Percentiles rank a stretch among this genome's conserved stretches.
These are phyloP conservation scores for Caenorhabditis plicata DNA, from an alignment of 2,888 invertebrate genomes.

Conservation along the genomic window DNA sequence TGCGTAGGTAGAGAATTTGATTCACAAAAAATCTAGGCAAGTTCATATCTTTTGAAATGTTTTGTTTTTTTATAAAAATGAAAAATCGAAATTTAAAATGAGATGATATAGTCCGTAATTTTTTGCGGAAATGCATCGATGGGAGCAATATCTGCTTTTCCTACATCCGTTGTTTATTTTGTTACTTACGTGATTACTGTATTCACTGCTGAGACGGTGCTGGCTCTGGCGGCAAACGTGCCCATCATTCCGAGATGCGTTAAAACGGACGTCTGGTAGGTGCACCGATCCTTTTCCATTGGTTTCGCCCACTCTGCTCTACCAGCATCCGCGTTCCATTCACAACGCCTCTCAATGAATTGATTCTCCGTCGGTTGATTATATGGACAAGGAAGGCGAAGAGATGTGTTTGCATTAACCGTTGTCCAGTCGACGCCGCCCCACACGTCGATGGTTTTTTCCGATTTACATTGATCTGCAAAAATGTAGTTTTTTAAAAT, in stretches of 20 bases:
- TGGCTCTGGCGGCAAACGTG: conserved; percentile 54
- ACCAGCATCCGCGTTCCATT: conserved; percentile 38
- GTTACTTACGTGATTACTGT: conserved; percentile 48
- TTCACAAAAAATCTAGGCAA: no score
- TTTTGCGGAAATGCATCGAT: no score
- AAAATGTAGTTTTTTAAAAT: no score
- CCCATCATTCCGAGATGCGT: conserved; percentile 62
- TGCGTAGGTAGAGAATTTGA: no score
- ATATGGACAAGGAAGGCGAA: conserved; percentile 37
- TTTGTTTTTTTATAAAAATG: no score
- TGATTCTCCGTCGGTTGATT: conserved; percentile 34
- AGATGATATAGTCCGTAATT: no score
- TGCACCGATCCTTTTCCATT: conserved; percentile 35
- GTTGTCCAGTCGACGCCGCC: conserved; percentile 61
- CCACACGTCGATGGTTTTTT: conserved; percentile 54
- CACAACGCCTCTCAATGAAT: conserved; percentile 31
- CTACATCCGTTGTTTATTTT: not conserved
- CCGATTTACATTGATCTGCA: conserved; percentile 51
- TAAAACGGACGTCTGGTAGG: conserved; percentile 54
- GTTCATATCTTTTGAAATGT: no score
- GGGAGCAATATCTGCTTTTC: no score
- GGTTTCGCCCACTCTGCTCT: conserved; percentile 39
- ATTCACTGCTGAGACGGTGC: conserved; percentile 52
- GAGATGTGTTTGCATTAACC: conserved; percentile 32
- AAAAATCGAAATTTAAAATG: no score